Conservation (phyloP, 2,888 invertebrate species). For the Calameuta idolon region DNA sequence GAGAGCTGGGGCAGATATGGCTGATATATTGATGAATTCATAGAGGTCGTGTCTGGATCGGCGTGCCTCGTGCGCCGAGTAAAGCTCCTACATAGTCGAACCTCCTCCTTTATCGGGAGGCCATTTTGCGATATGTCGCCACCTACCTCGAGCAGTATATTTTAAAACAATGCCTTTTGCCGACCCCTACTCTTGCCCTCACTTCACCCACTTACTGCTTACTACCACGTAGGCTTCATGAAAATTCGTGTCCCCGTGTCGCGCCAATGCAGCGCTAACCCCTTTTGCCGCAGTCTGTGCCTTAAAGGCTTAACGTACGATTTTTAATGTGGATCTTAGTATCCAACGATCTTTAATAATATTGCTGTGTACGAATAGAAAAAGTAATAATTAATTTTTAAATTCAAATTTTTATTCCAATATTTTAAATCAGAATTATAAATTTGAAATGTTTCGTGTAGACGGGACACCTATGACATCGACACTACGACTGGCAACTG, state of each 20-base stretch:
- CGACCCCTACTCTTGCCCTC: conserved; percentile 35
- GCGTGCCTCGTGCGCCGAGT: conserved; percentile 27
- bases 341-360: not conserved
- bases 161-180: conserved; percentile 45
- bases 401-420: not conserved
- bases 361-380: not conserved
- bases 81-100: conserved; percentile 1
- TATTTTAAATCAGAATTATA: not conserved
- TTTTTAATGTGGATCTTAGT: not conserved
- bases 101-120: conserved; percentile 17
- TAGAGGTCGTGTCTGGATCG: conserved; percentile 40
- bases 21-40: conserved; percentile 48
- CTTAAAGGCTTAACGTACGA: not conserved
- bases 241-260: conserved; percentile 34
- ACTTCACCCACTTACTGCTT: conserved; percentile 20
- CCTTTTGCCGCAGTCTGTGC: not conserved
- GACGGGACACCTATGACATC: not conserved
- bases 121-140: conserved; percentile 40
- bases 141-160: conserved; percentile 49
- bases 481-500: not conserved
- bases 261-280: not conserved
- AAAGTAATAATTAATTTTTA: not conserved
- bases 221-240: conserved; percentile 15
- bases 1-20: conserved; percentile 37
- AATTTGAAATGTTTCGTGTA: not conserved